Base-by-base conservation (phyloP, 2,797 vertebrate species). In the Triplophysa yarkandensis region DNA sequence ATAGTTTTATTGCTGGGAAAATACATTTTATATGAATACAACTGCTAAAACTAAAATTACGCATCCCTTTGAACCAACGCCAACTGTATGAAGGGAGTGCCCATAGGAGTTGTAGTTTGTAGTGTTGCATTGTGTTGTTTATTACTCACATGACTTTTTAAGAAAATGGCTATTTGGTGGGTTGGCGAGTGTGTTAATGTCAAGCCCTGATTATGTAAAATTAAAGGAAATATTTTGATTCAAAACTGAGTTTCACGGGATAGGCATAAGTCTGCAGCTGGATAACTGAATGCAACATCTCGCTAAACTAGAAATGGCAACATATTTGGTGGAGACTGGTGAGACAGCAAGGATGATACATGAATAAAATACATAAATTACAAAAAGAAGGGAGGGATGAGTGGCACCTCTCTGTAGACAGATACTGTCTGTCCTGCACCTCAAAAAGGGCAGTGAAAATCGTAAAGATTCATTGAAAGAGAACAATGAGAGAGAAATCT, bases 351-450 rank as follows among this genome's bases (percentile, higher is more conserved):
- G 27, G 25, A 73, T 32, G 39, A 28, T 55, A 21, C 50, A 62
- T 21, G 14, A 58, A 74, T 43, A 10, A 36, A 54, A 71, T 43
- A 48, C 48, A 46, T 21, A 43, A 34, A 41, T n/a, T 43, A 68
- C 10, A 62, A 19, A 41, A 67, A 61, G 60, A 67, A 73, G 61
- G 43, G 32, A 70, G 21, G 46, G 71, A 72, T 62, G 73, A 71
- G 77, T 75, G 54, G 68, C 65, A 68, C 77, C 63, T 68, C 39
- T 50, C 25, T 70, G 36, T 17, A 58, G 39, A 67, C 44, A 77
- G 68, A 73, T 57, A 30, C 27, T 8, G 48, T 70, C 58, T 46
- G n/a, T 64, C 41, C 46, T 23, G 48, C 17, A 32, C 54, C 57
- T 46, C 30, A 72, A 9, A 72, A 61, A 44, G 17, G 48, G 57